phyloP scores from a whole-genome alignment of 1,140 invertebrate species.

The Drosophila miranda region DNA sequence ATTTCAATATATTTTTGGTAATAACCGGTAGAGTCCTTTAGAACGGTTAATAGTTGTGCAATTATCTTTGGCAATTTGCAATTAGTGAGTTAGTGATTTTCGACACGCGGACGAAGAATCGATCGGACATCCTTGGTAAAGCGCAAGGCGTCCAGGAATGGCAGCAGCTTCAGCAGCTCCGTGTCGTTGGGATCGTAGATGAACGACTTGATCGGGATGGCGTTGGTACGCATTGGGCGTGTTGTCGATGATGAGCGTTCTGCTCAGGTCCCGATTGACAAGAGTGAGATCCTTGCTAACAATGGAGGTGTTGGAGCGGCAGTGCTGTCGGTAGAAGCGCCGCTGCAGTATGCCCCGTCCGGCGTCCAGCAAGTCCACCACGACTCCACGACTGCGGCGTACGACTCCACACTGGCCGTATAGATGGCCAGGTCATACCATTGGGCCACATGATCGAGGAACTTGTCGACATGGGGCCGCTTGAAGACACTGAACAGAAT shows the following conservation, averaged over 20 bases:
- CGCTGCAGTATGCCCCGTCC: slow-evolving; percentile 45
- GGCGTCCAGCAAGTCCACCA: slow-evolving; percentile 50
- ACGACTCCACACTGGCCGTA: slow-evolving; percentile 62
- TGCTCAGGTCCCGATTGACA: slow-evolving; percentile 37
- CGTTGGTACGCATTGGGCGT: slow-evolving; percentile 62
- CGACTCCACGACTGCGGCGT: too few relatives aligned
- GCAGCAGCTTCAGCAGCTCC: slow-evolving; percentile 58
- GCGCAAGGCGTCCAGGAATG: slow-evolving; percentile 64
- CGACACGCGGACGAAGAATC: slow-evolving; percentile 38
- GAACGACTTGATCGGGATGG: slow-evolving; percentile 56
- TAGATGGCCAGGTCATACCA: slow-evolving; percentile 67
- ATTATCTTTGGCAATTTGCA: neutral
- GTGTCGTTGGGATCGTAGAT: slow-evolving; percentile 47
- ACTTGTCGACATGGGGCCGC: slow-evolving; percentile 57
- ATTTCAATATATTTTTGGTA: too few relatives aligned
- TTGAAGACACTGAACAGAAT: slow-evolving; percentile 55
- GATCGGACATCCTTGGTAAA: slow-evolving; percentile 61
- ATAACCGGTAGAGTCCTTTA: too few relatives aligned
- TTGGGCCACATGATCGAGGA: slow-evolving; percentile 40
- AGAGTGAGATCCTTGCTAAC: slow-evolving; percentile 49
- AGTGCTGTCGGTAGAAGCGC: slow-evolving; percentile 61
- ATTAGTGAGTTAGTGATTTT: too few relatives aligned
- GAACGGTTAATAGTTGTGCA: too few relatives aligned
- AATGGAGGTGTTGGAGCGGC: slow-evolving; percentile 2
- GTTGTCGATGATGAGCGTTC: slow-evolving; percentile 58